Evolutionary conservation across 2,888 invertebrate species (phyloP), one percentile per base, ranked within the genome.

Genomic region (Imbricaverruca yamaguchii): DNA sequence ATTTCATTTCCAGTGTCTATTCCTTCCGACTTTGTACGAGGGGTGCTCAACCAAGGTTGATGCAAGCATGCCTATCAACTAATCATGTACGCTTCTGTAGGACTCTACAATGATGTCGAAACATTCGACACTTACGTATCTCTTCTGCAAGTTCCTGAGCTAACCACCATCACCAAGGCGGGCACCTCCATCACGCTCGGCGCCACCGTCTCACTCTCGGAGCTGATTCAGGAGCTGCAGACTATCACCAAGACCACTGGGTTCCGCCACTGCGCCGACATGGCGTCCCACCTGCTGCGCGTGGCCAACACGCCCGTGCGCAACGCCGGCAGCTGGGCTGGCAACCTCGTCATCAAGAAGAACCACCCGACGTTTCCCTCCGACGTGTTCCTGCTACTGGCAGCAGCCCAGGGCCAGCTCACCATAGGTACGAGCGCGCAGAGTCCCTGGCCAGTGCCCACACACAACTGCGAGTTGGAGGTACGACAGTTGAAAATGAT

Each of bases 291-390:
- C 67, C 25, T 67, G 25, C 67, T 67, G 67, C 18, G 8, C 55
- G 59, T 59, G 59, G 53, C 63, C 78, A 74, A 69, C 65, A 57
- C 39, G 67, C 23, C 53, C 18, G n/a, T 82, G 56, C 21, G 53
- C 11, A 67, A 84, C 87, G 82, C 84, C 80, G 86, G 85, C 10
- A 84, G 85, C 39, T 87, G 87, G 87, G 86, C 86, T 11, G 88
- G 88, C 6, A 87, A 87, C 81, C 83, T 88, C 80, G 86, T 87
- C 85, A 82, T 87, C 84, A 87, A 87, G 81, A 85, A 87, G 81
- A 81, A 82, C 7, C 86, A 87, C 82, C 83, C 83, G 21, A 87
- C 86, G 12, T 88, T 88, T 83, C 86, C 86, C 15, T 87, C 87
- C 9, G 87, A 88, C 83, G 83, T 87, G 11, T 85, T 85, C 81